phyloP scores from a whole-genome alignment of 2,113 vertebrate species.

The Scophthalmus maximus region DNA sequence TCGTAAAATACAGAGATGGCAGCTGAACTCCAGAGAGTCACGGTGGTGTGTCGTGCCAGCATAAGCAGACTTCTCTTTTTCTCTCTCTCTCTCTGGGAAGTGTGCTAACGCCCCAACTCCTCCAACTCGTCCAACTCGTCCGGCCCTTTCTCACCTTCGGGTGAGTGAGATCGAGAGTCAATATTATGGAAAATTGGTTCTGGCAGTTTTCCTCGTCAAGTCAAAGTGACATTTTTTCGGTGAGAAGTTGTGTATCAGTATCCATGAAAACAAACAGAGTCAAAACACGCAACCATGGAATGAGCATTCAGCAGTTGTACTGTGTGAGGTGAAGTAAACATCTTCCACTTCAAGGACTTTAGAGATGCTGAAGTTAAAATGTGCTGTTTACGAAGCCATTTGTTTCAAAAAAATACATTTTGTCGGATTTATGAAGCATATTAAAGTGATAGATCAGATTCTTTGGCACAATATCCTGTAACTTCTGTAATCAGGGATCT shows the following conservation, averaged over 20 bases:
- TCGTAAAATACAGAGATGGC: no score
- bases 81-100: no score
- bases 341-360: no score
- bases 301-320: background rate
- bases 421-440: background rate
- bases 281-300: constrained; percentile 2
- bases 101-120: no score
- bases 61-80: no score
- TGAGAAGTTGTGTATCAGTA: constrained; percentile 7
- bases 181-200: constrained; percentile 35
- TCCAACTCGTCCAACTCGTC: no score
- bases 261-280: constrained; percentile 17
- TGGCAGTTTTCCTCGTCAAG: constrained; percentile 28
- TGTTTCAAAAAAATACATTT: background rate
- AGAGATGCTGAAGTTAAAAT: no score
- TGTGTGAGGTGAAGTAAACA: no score
- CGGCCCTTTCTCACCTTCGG: no score
- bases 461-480: background rate
- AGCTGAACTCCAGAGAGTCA: no score
- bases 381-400: no score
- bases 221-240: constrained; percentile 40
- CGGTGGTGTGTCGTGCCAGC: no score
- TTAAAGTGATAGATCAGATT: background rate
- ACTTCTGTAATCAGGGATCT: background rate
- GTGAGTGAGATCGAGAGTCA: constrained; percentile 32